Evolutionary conservation across 2,888 invertebrate species (phyloP), one percentile per base, ranked within the genome.

Genomic region (Monoplex corrugatus): DNA sequence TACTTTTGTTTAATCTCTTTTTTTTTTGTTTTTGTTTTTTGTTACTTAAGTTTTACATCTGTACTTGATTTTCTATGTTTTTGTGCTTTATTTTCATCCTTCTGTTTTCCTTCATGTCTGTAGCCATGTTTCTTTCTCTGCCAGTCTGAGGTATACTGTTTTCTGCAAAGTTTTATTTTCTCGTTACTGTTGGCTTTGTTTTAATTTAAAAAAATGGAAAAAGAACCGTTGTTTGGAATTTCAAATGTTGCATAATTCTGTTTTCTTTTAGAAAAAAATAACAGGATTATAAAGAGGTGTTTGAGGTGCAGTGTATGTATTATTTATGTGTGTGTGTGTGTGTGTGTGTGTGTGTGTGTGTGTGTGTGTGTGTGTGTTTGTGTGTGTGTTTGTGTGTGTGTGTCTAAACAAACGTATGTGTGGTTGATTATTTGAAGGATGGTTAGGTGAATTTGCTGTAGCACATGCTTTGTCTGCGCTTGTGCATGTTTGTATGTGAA

Each of bases 51-150:
- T n/a, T n/a, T n/a, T n/a, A n/a, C n/a, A n/a, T 80, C 40, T 80
- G 80, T 38, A 80, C 10, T 38, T 8, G 6, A 13, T 32, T 19
- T 13, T 72, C 23, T 57, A 28, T 85, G 63, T 35, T 38, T 85
- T 28, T 57, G 45, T 83, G 35, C 23, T 45, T 3, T 19, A 8
- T n/a, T 19, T n/a, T 72, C 32, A 75, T 75, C 6, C 28, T 28
- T 75, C 35, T 16, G n/a, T 75, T 28, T 75, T 28, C 32, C 28
- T 28, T 75, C 28, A 10, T 32, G 5, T 50, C 28, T 32, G 35
- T 85, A 85, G 85, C 85, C 85, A 68, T 85, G 63, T 68, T 85
- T n/a, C 85, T 63, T 63, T 68, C 44, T 63, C 63, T 38, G 57
- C 63, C 85, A 40, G 10, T 28, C n/a, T 38, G 57, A 63, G 68